Conservation (phyloP, 2,113 vertebrate species). For the human region GRCh38 chr18:56293001-56293500, state of each 20-base stretch:
- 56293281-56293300: fast-evolving
- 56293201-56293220: background rate
- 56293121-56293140: background rate
- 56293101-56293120: background rate
- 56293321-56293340: background rate
- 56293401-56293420: background rate
- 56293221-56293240: background rate
- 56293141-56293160: background rate
- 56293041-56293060: too few species aligned
- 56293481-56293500: background rate
- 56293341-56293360: background rate
- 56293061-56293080: too few species aligned
- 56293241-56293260: background rate
- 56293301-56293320: fast-evolving
- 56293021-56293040: too few species aligned
- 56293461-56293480: background rate
- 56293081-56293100: background rate
- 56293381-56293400: background rate
- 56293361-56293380: background rate
- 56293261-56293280: background rate
- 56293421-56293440: background rate
- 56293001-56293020: too few species aligned
- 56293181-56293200: background rate
- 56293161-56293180: background rate
- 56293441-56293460: background rate